Conservation (phyloP, 2,797 vertebrate genomes). For the Takifugu rubripes region DNA sequence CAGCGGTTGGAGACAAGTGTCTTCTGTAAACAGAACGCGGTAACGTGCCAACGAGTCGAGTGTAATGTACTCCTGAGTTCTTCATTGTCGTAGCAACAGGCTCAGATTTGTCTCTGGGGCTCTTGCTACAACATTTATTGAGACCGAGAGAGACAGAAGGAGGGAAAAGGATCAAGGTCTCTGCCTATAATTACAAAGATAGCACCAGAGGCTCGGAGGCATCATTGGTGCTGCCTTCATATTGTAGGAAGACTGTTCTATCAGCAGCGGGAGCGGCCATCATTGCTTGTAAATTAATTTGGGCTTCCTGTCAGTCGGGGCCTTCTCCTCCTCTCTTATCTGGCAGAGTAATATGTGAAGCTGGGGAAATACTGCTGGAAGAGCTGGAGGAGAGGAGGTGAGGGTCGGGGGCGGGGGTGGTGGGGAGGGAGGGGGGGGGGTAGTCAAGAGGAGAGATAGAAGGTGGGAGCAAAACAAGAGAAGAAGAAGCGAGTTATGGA, state of each 20-base stretch:
- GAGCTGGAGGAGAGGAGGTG: conserved; percentile 42
- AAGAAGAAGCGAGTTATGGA: conserved; percentile 29
- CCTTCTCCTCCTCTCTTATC: conserved; percentile 64
- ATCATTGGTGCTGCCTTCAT: conserved; percentile 61
- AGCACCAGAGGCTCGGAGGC: conserved; percentile 58
- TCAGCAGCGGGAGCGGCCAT: conserved; percentile 62
- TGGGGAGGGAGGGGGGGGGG: conserved; percentile 17
- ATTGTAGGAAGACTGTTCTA: conserved; percentile 72
- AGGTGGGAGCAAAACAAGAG: conserved; percentile 51
- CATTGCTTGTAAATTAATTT: conserved; percentile 78
- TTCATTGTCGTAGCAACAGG: conserved; percentile 37
- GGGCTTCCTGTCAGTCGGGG: conserved; percentile 67
- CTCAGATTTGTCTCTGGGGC: conserved; percentile 35
- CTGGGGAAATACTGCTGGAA: conserved; percentile 75
- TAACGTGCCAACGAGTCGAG: conserved; percentile 18
- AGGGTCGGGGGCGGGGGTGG: conserved; percentile 11
- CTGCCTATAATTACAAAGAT: conserved; percentile 72
- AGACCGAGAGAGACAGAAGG: conserved; percentile 33
- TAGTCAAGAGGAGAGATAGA: conserved; percentile 68
- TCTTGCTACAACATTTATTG: conserved; percentile 43
- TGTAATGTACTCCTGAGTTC: conserved; percentile 45
- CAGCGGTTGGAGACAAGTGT: conserved; percentile 34
- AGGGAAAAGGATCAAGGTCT: conserved; percentile 58
- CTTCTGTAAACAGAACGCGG: conserved; percentile 6
- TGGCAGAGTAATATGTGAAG: conserved; percentile 66